These are phyloP conservation scores for Tetranychus truncatus DNA, from an alignment of 2,888 invertebrate genomes.

Conservation along the genomic window DNA sequence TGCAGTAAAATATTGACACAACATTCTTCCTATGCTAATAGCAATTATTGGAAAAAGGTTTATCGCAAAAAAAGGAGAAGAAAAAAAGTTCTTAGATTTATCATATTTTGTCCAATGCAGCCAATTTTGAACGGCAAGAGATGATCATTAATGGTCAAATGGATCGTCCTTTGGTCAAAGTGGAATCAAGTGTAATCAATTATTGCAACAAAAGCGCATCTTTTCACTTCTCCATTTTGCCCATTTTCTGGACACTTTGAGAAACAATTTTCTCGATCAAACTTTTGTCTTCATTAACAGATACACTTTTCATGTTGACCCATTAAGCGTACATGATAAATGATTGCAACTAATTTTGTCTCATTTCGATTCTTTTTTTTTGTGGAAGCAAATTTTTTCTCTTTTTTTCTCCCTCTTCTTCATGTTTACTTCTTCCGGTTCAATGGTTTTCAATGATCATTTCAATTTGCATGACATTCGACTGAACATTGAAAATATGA, in stretches of 20 bases:
- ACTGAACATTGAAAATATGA: not conserved
- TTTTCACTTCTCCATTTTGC: too few relatives aligned
- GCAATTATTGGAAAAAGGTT: not conserved
- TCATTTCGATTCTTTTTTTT: not conserved
- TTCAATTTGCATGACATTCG: not conserved
- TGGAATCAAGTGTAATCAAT: too few relatives aligned
- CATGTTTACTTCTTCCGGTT: not conserved
- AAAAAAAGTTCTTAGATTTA: not conserved
- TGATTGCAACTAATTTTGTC: not conserved
- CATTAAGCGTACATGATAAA: not conserved
- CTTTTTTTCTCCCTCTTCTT: not conserved
- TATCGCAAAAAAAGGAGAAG: too few relatives aligned
- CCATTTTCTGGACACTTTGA: too few relatives aligned
- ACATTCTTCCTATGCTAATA: not conserved
- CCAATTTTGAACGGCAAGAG: too few relatives aligned
- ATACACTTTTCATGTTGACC: too few relatives aligned
- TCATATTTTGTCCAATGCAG: not conserved
- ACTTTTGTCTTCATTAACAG: too few relatives aligned
- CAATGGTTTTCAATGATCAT: not conserved
- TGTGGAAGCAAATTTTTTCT: not conserved
- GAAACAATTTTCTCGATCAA: too few relatives aligned
- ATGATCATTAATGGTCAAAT: too few relatives aligned
- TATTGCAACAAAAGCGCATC: too few relatives aligned
- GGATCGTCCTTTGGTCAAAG: too few relatives aligned
- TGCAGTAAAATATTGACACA: too few relatives aligned